phyloP scores from a whole-genome alignment of 2,797 vertebrate species.

The Enoplosus armatus region DNA sequence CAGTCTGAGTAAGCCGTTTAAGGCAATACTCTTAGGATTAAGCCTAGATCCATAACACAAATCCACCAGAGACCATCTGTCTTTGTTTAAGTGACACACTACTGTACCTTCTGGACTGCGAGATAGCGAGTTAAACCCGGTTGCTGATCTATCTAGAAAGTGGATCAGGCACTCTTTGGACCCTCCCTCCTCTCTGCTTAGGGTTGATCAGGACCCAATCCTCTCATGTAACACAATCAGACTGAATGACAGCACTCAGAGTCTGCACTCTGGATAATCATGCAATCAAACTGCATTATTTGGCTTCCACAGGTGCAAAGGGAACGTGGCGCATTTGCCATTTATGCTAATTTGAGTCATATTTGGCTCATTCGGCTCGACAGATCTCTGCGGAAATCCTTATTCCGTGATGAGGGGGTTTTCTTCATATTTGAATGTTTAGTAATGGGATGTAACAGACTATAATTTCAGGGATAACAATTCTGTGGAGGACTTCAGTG shows the following conservation, averaged over 20 bases:
- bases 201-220: constrained; percentile 68
- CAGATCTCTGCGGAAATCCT: constrained; percentile 65
- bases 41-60: constrained; percentile 27
- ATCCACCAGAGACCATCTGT: constrained; percentile 17
- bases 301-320: constrained; percentile 79
- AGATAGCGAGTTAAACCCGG: background rate
- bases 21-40: constrained; percentile 49
- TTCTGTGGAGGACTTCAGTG: constrained; percentile 20
- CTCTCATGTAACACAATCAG: constrained; percentile 72
- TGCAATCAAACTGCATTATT: constrained; percentile 84
- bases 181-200: constrained; percentile 53
- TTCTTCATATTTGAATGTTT: constrained; percentile 54
- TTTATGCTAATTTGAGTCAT: constrained; percentile 73
- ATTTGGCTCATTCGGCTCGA: constrained; percentile 64
- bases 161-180: constrained; percentile 62
- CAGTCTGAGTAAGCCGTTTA: constrained; percentile 41
- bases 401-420: constrained; percentile 43
- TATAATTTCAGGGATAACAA: constrained; percentile 50
- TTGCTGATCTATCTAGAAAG: constrained; percentile 41
- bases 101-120: background rate
- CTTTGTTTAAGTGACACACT: constrained; percentile 33
- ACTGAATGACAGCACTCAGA: constrained; percentile 74
- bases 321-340: constrained; percentile 61
- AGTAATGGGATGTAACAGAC: constrained; percentile 51
- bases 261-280: constrained; percentile 75